Evolutionary conservation across 2,797 vertebrate species (phyloP), one percentile per base, ranked within the genome.

Genomic region (Macroramphosus scolopax): DNA sequence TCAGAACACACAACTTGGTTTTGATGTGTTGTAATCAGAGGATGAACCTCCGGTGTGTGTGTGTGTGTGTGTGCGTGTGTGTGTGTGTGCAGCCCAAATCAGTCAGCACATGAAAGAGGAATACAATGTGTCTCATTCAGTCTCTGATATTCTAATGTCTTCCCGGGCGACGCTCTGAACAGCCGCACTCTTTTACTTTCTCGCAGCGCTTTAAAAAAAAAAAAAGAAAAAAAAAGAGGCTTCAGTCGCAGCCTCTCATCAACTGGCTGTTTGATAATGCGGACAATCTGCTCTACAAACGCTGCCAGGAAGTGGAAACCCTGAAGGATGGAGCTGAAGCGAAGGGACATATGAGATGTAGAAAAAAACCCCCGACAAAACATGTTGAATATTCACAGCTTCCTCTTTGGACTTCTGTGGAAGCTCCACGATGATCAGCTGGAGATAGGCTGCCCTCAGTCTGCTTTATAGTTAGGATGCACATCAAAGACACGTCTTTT

Each of bases 71-170:
- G n/a, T n/a, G n/a, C n/a, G n/a, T n/a, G n/a, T n/a, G n/a, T n/a
- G n/a, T n/a, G n/a, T n/a, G n/a, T n/a, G n/a, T n/a, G n/a, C n/a
- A n/a, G n/a, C n/a, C n/a, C 36, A 68, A 57, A 68, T 72, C 70
- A 59, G 54, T 65, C 56, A 40, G 50, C 52, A 64, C 60, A 75
- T 80, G 53, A 81, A 78, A 83, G 80, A 53, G 63, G 56, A 70
- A 43, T 43, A 51, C 31, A 31, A 10, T 0, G 20, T 5, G 26
- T 37, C 46, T 72, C 25, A 33, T 73, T 47, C 28, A 11, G 11
- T 46, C 72, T 74, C 65, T 71, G 70, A 83, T 84, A 79, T 87
- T 86, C 45, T 82, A 82, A 87, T 86, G 50, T 62, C 57, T 65
- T 55, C 43, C 68, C 34, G 53, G 68, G 49, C 26, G 31, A 15